Evolutionary conservation across 35 echinoderm and acorn worm species (phyloP), one percentile per base, ranked within the genome.

Genomic region (Anneissia japonica): DNA sequence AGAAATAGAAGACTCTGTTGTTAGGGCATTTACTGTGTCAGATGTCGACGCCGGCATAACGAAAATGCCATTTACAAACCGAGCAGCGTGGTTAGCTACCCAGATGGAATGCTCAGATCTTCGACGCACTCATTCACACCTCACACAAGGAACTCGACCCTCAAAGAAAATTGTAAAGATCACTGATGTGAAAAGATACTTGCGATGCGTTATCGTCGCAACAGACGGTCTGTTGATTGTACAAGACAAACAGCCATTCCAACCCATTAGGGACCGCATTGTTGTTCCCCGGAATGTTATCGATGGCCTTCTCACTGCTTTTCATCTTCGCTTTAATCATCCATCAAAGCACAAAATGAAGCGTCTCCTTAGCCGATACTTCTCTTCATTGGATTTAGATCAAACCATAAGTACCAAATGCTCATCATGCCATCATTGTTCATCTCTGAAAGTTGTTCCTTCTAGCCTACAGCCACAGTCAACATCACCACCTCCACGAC

Each of bases 61-160:
- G 10, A 79, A 79, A 4, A 79, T 79, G 77, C 77, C 77, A 79
- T 34, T 79, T 35, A 79, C 77, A 31, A n/a, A 76, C n/a, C 77
- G 77, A 32, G 29, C 77, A 79, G 30, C 77, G 1, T 79, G 77
- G 77, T 35, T 79, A 34, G 77, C 77, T 21, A 36, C 77, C n/a
- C 77, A 79, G 35, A 30, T 79, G 77, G 77, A 79, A 36, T 79
- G 77, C 4, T 4, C 77, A 4, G 40, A 43, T 43, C 40, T 43
- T 43, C 40, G 40, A 4, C 40, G 40, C 14, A 43, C 77, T 6
- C 77, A 79, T 34, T 31, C 77, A 34, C 77, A 79, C 35, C 29
- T 32, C 1, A 79, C 77, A 32, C 77, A 34, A 79, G 77, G 19
- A 79, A 79, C 77, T 34, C 16, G 77, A 32, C 77, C 77, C 1